phyloP scores from a whole-genome alignment of 2,797 vertebrate species.

The Sebastes itinus region DNA sequence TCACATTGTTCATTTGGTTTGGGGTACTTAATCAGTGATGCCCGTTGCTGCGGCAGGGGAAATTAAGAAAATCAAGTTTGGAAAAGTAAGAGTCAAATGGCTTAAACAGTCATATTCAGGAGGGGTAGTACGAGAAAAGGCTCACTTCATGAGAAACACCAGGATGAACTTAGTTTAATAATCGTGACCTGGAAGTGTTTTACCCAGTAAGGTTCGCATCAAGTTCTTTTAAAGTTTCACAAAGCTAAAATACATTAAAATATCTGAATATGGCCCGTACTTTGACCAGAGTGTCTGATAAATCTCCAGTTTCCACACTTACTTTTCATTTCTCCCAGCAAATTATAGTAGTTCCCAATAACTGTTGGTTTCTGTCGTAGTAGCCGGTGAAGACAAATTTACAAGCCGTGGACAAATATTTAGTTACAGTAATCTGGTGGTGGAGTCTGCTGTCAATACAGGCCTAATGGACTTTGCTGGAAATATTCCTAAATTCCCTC shows the following conservation, averaged over 20 bases:
- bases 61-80: neutral
- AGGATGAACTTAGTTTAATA: neutral
- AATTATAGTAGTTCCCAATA: neutral
- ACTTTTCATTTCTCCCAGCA: neutral
- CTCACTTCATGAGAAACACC: neutral
- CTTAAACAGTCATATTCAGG: neutral
- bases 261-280: neutral
- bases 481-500: conserved; percentile 13
- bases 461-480: neutral
- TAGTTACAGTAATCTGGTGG: conserved; percentile 12
- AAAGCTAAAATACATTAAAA: neutral
- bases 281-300: neutral
- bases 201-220: neutral
- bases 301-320: neutral
- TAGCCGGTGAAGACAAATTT: neutral
- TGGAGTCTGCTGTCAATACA: neutral
- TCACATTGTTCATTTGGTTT: neutral
- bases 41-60: neutral
- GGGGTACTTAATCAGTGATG: neutral
- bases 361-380: neutral
- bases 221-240: neutral
- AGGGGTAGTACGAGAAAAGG: neutral
- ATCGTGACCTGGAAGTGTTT: neutral
- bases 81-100: neutral
- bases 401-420: neutral